Evolutionary conservation across 1,140 invertebrate genomes (phyloP), one percentile per base, ranked within the genome.

Genomic region (Micrasema longulum): DNA sequence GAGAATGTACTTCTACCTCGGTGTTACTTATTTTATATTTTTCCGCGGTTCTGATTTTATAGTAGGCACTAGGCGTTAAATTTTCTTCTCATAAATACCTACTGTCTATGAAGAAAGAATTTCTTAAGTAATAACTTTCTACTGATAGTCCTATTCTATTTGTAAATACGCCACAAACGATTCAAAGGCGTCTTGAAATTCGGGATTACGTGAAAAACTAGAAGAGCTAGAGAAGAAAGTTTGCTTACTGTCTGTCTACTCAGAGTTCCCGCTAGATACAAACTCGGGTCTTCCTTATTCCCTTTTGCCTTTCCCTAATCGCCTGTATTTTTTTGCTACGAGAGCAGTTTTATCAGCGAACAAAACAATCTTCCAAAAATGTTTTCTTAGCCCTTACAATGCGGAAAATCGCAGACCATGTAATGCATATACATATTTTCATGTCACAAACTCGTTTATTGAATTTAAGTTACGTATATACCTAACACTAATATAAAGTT

Each of bases 111-210:
- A 57, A 55, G 60, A 53, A 69, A 69, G 41, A 63, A 69, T 69
- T 69, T 55, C 62, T 69, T 36, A 69, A 48, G 55, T 69, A 69
- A 69, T 62, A 62, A 62, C 55, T 63, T 48, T 52, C 41, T 62
- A 50, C 68, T 55, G 68, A 62, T 26, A 62, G 48, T 55, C 41
- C 55, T 55, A 45, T 41, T 35, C 45, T 35, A 41, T 69, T 60
- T 38, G 53, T 43, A 69, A 69, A 69, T 62, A 69, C 26, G 50
- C 50, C 20, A 4, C 10, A 36, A 57, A 47, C 66, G 36, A 50
- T 69, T 69, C 55, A 69, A 69, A 69, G 63, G 68, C 57, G 26
- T 62, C 66, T 69, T 69, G 52, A 57, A 69, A 69, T 69, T 43
- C 66, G 35, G 31, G n/a, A n/a, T n/a, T n/a, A n/a, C 26, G 35